phyloP scores from a whole-genome alignment of 2,888 invertebrate genomes.

The Agonopterix subpropinquella region DNA sequence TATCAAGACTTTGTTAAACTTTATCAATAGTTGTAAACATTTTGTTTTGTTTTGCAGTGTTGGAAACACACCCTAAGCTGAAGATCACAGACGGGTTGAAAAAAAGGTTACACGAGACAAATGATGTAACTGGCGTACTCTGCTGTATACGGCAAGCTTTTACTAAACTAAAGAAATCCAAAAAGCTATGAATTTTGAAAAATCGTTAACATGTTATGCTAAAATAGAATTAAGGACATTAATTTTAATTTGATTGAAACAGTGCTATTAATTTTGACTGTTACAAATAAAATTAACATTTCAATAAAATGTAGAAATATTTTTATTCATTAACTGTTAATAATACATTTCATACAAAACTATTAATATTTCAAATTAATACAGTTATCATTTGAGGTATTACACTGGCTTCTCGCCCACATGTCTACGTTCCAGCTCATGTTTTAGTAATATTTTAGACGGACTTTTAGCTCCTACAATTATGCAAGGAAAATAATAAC shows the following conservation, averaged over 20 bases:
- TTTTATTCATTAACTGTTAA: constrained; percentile 35
- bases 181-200: too few relatives aligned
- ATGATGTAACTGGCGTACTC: constrained; percentile 54
- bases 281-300: constrained; percentile 2
- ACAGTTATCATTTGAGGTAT: constrained; percentile 37
- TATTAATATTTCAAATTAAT: constrained; percentile 33
- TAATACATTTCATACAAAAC: constrained; percentile 32
- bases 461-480: background rate
- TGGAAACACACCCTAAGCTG: constrained; percentile 45
- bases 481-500: background rate
- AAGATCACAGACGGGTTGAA: constrained; percentile 39
- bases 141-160: constrained; percentile 52
- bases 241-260: background rate
- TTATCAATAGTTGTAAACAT: background rate
- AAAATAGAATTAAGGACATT: too few relatives aligned
- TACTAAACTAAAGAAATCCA: constrained; percentile 15
- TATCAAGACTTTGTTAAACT: background rate
- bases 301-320: constrained; percentile 14
- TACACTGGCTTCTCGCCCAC: constrained; percentile 7
- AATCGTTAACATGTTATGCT: too few relatives aligned
- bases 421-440: background rate
- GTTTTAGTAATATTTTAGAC: background rate
- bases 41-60: constrained; percentile 31
- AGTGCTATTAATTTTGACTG: background rate
- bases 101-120: constrained; percentile 41